A percentile compares a stretch with the other conserved stretches of the same genome.
These are phyloP conservation scores for Drosophila fuyamai DNA, from an alignment of 1,140 invertebrate genomes.

Conservation along the genomic window DNA sequence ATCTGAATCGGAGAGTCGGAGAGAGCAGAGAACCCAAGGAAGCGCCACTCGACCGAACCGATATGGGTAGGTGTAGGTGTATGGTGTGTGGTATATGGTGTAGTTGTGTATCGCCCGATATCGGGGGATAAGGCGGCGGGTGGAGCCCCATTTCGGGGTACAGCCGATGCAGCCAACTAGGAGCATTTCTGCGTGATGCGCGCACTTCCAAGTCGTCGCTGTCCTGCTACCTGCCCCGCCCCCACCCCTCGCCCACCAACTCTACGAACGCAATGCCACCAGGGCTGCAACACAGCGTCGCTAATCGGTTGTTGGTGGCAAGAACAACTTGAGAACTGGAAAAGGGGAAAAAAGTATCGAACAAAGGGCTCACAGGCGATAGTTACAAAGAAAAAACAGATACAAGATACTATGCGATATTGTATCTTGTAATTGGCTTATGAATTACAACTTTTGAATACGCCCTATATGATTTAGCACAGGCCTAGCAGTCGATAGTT, in stretches of 20 bases:
- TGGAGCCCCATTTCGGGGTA: slow-evolving; percentile 28
- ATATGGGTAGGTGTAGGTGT: slow-evolving; percentile 37
- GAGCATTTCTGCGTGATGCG: slow-evolving; percentile 36
- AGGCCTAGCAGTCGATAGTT: not conserved
- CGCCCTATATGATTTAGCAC: too few relatives aligned
- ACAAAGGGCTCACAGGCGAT: slow-evolving; percentile 12
- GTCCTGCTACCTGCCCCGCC: slow-evolving; percentile 34
- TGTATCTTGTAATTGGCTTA: too few relatives aligned
- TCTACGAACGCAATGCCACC: slow-evolving; percentile 34
- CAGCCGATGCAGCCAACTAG: slow-evolving; percentile 42
- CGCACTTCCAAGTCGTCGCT: slow-evolving; percentile 47
- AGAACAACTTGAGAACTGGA: slow-evolving; percentile 4
- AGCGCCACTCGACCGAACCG: slow-evolving; percentile 35
- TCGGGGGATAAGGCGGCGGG: slow-evolving; percentile 14
- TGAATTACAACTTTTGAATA: too few relatives aligned
- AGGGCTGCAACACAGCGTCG: slow-evolving; percentile 22
- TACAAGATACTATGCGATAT: not conserved
- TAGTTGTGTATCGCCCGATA: slow-evolving; percentile 5
- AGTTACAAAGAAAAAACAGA: not conserved
- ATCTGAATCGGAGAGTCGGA: slow-evolving; percentile 19
- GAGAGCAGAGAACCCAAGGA: slow-evolving; percentile 36
- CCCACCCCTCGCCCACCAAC: not conserved
- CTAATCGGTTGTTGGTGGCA: slow-evolving; percentile 13
- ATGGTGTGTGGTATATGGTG: not conserved
- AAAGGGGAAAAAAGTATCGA: not conserved